phyloP scores from a whole-genome alignment of 1,140 invertebrate genomes.

The Cephus cinctus region DNA sequence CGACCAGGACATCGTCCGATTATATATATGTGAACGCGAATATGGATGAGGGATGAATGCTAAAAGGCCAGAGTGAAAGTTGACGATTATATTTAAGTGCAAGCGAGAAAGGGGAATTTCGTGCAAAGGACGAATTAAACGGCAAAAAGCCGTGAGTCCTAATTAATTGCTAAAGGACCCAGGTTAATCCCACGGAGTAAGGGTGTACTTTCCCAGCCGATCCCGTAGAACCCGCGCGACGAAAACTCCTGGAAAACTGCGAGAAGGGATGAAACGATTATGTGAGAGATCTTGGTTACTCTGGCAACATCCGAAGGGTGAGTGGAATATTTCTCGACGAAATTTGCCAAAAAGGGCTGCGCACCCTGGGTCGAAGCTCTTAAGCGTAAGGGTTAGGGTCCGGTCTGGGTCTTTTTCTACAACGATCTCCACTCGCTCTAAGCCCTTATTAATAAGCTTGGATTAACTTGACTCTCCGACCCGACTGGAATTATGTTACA shows the following conservation, averaged over 20 bases:
- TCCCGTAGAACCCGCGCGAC: too few relatives aligned
- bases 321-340: too few relatives aligned
- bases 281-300: constrained; percentile 40
- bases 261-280: constrained; percentile 42
- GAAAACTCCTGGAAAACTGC: constrained; percentile 19
- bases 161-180: constrained; percentile 30
- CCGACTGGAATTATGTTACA: too few relatives aligned
- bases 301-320: too few relatives aligned
- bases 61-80: too few relatives aligned
- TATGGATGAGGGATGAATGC: too few relatives aligned
- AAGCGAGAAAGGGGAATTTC: too few relatives aligned
- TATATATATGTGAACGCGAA: too few relatives aligned
- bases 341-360: constrained; percentile 18
- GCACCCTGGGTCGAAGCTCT: constrained; percentile 26
- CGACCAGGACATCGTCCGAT: too few relatives aligned
- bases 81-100: too few relatives aligned
- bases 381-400: constrained; percentile 37
- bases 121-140: too few relatives aligned
- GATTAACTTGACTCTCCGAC: constrained; percentile 44
- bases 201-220: constrained; percentile 21
- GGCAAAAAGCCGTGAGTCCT: constrained; percentile 15
- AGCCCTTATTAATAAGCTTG: constrained; percentile 48
- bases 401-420: constrained; percentile 36
- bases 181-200: neutral
- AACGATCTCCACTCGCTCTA: constrained; percentile 33